Evolutionary conservation across 2,113 vertebrate genomes (phyloP).

Genomic region (Alectura lathami): DNA sequence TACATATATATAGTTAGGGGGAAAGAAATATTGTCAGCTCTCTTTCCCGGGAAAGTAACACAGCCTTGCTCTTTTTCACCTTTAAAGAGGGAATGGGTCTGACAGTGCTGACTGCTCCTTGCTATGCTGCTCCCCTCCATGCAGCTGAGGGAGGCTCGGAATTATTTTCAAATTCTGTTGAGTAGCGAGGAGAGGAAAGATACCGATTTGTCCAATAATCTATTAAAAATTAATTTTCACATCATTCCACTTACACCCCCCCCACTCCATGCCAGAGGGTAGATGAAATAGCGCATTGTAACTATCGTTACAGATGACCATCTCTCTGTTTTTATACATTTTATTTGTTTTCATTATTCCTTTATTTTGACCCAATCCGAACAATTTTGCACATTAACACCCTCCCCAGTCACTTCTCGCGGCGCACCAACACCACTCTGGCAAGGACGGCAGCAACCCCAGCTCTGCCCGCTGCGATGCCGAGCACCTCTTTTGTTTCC

Average conservation of each 20-base stretch:
- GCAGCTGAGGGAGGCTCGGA: neutral
- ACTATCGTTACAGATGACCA: constrained; percentile 45
- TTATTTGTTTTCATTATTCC: neutral
- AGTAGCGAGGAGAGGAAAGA: accelerated
- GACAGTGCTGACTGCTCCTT: neutral
- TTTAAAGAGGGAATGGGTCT: constrained; percentile 18
- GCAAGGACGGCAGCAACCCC: neutral
- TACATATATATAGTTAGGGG: neutral
- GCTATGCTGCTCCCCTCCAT: neutral
- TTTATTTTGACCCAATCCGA: constrained; percentile 43
- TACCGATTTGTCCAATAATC: neutral
- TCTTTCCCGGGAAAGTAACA: neutral
- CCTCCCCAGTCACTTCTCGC: constrained; percentile 10
- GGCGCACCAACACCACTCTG: neutral
- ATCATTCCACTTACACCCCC: neutral
- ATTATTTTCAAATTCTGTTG: neutral
- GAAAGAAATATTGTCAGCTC: neutral
- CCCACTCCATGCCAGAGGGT: neutral
- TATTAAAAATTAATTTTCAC: constrained; percentile 22
- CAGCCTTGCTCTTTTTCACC: constrained; percentile 55
- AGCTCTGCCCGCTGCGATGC: too few species aligned
- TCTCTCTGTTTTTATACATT: neutral
- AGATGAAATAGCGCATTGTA: constrained; percentile 34
- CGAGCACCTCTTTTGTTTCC: constrained; percentile 31
- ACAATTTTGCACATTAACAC: constrained; percentile 32